A percentile compares a stretch with the other conserved stretches of the same genome.
Conservation (phyloP, 2,888 invertebrate species). For the Callinectes sapidus region DNA sequence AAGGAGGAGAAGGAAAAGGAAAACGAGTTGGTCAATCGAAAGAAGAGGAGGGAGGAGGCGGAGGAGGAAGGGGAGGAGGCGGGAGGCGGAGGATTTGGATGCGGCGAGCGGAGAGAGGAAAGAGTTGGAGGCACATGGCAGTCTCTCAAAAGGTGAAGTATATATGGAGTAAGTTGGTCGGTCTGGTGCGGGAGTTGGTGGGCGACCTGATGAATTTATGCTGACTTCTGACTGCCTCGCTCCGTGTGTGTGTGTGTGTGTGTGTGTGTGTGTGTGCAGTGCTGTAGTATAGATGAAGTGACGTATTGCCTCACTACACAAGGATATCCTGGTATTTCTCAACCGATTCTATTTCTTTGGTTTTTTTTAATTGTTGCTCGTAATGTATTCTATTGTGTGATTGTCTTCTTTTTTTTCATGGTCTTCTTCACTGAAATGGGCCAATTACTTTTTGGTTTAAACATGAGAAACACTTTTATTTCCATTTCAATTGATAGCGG, state of each 20-base stretch:
- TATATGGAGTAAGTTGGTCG: conserved; percentile 32
- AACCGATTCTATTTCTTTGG: not conserved
- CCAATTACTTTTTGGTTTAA: not conserved
- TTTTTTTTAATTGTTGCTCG: not conserved
- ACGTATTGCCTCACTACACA: not conserved
- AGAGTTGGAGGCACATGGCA: not conserved
- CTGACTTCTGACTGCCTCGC: not conserved
- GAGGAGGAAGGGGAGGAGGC: not conserved
- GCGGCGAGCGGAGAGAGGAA: not conserved
- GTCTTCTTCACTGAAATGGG: not conserved
- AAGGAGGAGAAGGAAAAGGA: not conserved
- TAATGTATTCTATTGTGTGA: not conserved
- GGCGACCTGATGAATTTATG: conserved; percentile 30
- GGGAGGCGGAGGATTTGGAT: not conserved
- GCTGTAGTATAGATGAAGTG: not conserved
- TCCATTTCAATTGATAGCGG: not conserved
- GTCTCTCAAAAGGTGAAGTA: conserved; percentile 34
- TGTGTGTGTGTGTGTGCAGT: conserved; percentile 20
- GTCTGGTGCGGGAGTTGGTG: conserved; percentile 18
- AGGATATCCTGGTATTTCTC: too few relatives aligned
- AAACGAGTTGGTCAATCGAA: too few relatives aligned
- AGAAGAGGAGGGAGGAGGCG: not conserved
- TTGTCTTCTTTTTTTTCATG: not conserved
- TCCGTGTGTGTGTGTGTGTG: conserved; percentile 37
- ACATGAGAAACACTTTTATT: not conserved